Evolutionary conservation across 2,888 invertebrate species (phyloP), one percentile per base, ranked within the genome.

Genomic region (Eutolmus rufibarbis): DNA sequence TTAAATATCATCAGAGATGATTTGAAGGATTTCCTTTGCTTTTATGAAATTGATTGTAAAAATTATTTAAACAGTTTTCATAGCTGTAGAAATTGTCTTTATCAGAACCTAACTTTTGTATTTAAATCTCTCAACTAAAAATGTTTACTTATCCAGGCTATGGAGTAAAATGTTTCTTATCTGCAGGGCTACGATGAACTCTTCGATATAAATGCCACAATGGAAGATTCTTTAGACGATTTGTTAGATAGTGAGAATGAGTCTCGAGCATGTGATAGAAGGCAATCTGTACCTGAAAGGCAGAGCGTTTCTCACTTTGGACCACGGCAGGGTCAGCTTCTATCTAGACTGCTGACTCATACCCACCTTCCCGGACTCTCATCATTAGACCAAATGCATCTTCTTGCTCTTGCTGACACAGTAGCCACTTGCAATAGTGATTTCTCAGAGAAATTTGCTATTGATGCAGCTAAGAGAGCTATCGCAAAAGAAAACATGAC

Each of bases 341-440:
- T 99, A 12, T 98, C 98, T 0, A 95, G 97, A 2, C 94, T 99
- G 9, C 93, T 99, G 57, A 99, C 99, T 0, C 99, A 99, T 92
- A 97, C 97, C 0, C 98, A 98, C 92, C 93, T 98, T 46, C 99
- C 99, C 0, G 99, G 99, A 0, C 93, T 99, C 57, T 98, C 98
- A 4, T 98, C 98, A 89, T 94, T 99, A 86, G 99, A 99, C 93
- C 99, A 99, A 93, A 99, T 99, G 99, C 99, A 99, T 93, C 94
- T 99, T 88, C 93, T 99, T n/a, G 99, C 99, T 1, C 93, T 99
- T 88, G 99, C 99, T 14, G 99, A 99, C 91, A 99, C 99, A 0
- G 98, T 99, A 0, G 97, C 98, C 0, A 98, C 97, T 0, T 98
- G 97, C 90, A 97, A 97, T 90, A 96, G 96, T 0, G 97, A 97